Percentiles rank a stretch among this genome's conserved stretches.
Evolutionary conservation across 2,888 invertebrate genomes (phyloP).

Genomic region (Ophion ellenae): DNA sequence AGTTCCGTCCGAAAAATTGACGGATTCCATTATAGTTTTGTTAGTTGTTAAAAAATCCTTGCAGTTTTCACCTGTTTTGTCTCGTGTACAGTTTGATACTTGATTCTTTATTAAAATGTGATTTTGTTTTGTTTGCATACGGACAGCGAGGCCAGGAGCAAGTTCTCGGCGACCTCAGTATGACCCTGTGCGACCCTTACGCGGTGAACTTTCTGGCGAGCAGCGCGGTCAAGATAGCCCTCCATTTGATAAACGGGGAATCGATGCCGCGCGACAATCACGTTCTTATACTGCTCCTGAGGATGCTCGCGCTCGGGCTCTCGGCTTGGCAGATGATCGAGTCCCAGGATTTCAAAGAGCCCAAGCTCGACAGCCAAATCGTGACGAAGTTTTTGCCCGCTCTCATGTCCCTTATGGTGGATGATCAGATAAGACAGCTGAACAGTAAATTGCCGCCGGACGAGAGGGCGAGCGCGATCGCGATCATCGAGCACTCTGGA

Average conservation of each 20-base stretch:
- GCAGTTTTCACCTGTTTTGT: too few relatives aligned
- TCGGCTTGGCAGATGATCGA: slow-evolving; percentile 99
- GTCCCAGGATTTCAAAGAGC: slow-evolving; percentile 97
- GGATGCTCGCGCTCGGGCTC: slow-evolving; percentile 96
- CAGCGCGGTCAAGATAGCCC: slow-evolving; percentile 95
- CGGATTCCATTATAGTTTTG: too few relatives aligned
- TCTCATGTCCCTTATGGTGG: slow-evolving; percentile 95
- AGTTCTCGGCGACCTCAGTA: slow-evolving; percentile 95
- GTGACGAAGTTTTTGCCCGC: slow-evolving; percentile 98
- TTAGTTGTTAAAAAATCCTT: too few relatives aligned
- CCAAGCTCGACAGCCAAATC: slow-evolving; percentile 95
- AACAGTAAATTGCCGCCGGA: slow-evolving; percentile 95
- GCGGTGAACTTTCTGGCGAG: slow-evolving; percentile 97
- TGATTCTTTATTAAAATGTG: background rate
- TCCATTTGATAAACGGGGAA: slow-evolving; percentile 95
- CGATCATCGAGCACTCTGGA: slow-evolving; percentile 96
- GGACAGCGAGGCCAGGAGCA: slow-evolving; percentile 81
- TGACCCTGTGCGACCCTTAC: slow-evolving; percentile 98
- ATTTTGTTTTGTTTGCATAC: slow-evolving; percentile 50
- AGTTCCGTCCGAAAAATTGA: too few relatives aligned
- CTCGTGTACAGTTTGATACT: background rate
- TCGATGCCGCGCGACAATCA: slow-evolving; percentile 96
- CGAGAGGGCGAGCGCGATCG: slow-evolving; percentile 96
- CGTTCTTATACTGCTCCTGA: slow-evolving; percentile 93
- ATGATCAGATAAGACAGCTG: slow-evolving; percentile 92